Evolutionary conservation across 1,140 invertebrate species (phyloP).

Genomic region (Drosophila littoralis): DNA sequence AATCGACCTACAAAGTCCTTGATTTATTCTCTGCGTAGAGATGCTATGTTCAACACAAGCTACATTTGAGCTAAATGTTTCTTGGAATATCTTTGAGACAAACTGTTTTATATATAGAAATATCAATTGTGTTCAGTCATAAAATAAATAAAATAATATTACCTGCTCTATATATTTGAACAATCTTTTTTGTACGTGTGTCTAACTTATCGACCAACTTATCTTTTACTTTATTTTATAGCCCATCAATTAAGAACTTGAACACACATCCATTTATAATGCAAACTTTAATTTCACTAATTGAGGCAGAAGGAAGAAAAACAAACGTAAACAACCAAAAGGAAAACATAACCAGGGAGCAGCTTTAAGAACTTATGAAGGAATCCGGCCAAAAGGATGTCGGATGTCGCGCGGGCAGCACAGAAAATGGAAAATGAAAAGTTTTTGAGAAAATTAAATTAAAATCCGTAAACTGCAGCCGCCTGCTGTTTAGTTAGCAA

Average conservation of each 20-base stretch:
- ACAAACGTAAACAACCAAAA: conserved; percentile 25
- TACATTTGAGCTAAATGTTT: too few species aligned
- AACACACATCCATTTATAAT: conserved; percentile 15
- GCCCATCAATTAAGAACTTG: background rate
- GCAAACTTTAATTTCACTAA: conserved; percentile 49
- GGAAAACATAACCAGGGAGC: background rate
- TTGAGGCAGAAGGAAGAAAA: conserved; percentile 21
- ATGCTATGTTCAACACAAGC: too few species aligned
- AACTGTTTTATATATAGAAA: too few species aligned
- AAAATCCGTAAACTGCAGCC: conserved; percentile 24
- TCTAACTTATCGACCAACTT: too few species aligned
- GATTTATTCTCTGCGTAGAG: too few species aligned
- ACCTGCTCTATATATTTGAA: too few species aligned
- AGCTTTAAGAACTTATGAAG: conserved; percentile 10
- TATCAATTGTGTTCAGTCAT: too few species aligned
- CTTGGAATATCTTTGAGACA: too few species aligned
- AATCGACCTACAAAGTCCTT: too few species aligned
- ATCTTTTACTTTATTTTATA: background rate
- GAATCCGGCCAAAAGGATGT: conserved; percentile 6
- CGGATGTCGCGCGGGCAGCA: background rate
- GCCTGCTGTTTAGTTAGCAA: conserved; percentile 1
- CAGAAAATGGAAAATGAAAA: conserved; percentile 52
- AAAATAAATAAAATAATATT: too few species aligned
- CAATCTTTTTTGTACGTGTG: too few species aligned
- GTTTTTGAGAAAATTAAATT: conserved; percentile 62